Conservation (phyloP, 2,888 invertebrate species). For the Acrocera orbiculus region DNA sequence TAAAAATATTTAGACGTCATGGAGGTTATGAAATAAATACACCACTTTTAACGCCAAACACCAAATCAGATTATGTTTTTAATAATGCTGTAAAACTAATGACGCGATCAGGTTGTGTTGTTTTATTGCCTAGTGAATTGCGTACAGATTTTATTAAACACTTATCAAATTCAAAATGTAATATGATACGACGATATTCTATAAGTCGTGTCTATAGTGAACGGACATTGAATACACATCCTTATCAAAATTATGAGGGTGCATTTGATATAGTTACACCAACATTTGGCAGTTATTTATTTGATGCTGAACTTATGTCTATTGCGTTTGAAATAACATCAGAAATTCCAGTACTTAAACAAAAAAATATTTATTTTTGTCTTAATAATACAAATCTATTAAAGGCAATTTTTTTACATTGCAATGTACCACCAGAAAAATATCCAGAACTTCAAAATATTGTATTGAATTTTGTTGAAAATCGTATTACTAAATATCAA, state of each 20-base stretch:
- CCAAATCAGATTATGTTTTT: slow-evolving; percentile 28
- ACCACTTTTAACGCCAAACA: slow-evolving; percentile 63
- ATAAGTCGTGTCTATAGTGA: slow-evolving; percentile 77
- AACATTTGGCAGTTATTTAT: slow-evolving; percentile 50
- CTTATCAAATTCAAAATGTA: slow-evolving; percentile 61
- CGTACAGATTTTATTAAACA: slow-evolving; percentile 64
- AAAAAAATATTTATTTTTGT: slow-evolving; percentile 48
- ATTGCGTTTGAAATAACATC: slow-evolving; percentile 57
- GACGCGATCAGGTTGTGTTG: slow-evolving; percentile 72
- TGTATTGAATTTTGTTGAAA: slow-evolving; percentile 31
- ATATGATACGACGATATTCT: slow-evolving; percentile 64
- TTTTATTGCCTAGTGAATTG: slow-evolving; percentile 71
- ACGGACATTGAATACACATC: slow-evolving; percentile 68
- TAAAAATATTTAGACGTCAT: slow-evolving; percentile 50
- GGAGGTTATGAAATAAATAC: slow-evolving; percentile 65
- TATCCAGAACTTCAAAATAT: slow-evolving; percentile 28
- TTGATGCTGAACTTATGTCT: slow-evolving; percentile 72
- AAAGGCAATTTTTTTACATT: slow-evolving; percentile 57
- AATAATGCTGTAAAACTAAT: slow-evolving; percentile 52
- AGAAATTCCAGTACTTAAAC: slow-evolving; percentile 45
- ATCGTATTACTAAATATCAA: slow-evolving; percentile 48
- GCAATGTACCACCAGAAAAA: slow-evolving; percentile 56
- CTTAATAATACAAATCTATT: slow-evolving; percentile 66
- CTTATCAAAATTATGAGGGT: slow-evolving; percentile 75
- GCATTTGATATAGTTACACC: slow-evolving; percentile 85